Evolutionary conservation across 1,140 invertebrate species (phyloP), one percentile per base, ranked within the genome.

Genomic region (Brachionus paranguensis): DNA sequence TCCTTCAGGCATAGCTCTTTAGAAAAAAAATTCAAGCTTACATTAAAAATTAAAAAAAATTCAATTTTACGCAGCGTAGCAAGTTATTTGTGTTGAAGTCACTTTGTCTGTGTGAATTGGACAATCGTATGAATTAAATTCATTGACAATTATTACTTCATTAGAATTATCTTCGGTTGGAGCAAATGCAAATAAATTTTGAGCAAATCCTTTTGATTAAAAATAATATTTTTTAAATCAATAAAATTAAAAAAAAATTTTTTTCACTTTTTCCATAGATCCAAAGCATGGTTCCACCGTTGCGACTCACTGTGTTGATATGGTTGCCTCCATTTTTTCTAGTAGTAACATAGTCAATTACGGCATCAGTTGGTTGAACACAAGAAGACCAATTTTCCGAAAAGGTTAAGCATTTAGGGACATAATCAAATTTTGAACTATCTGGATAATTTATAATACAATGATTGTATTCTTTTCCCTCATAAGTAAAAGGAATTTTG

Each of bases 201-300:
- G 29, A 5, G 76, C 50, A 64, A 79, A 79, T 33, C 74, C 68
- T 72, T 41, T 20, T 10, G 3, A 68, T 29, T 24, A 3, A 33
- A 45, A 72, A 41, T 17, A n/a, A 17, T 72, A 1, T 33, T 33
- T 14, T 33, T 33, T 33, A 37, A 68, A 72, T 43, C 43, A 17
- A 20, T n/a, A 10, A 17, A 43, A 43, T 1, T 37, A 17, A 17
- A 55, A 41, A 37, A 1, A 17, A 29, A 41, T 41, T 41, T 14
- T 68, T 37, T 33, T 29, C 17, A 76, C 72, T 47, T 41, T 20
- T 60, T 50, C 76, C 76, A 20, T 37, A 79, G 5, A 79, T 79
- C 76, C 76, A 79, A 41, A 79, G 24, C 50, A 79, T 41, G 3
- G 76, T 79, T 12, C 76, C 76, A 60, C 76, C 76, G 41, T 79